Evolutionary conservation across 2,888 invertebrate species (phyloP).

Genomic region (Synergus laeviventris): DNA sequence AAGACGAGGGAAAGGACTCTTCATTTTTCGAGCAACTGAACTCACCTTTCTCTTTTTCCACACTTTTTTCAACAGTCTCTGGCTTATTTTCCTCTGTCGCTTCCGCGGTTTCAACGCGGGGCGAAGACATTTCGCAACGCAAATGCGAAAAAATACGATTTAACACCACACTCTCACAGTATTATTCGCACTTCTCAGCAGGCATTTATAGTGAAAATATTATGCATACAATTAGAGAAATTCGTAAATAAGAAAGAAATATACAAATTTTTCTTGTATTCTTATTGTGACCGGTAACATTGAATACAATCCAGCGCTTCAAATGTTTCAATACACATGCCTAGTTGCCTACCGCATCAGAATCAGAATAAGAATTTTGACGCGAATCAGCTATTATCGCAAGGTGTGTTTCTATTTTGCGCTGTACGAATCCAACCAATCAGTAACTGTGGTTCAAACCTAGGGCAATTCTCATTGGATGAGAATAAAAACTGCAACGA

Average conservation of each 20-base stretch:
- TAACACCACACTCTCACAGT: not conserved
- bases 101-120: not conserved
- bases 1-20: constrained; percentile 7
- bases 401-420: not conserved
- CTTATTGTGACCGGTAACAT: constrained; percentile 1
- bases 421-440: not conserved
- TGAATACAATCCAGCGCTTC: not conserved
- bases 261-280: not conserved
- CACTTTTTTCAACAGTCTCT: constrained; percentile 10
- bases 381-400: not conserved
- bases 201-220: not conserved
- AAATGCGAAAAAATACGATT: not conserved
- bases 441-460: not conserved
- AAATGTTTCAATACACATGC: constrained; percentile 1
- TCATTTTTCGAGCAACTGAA: constrained; percentile 11
- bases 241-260: not conserved
- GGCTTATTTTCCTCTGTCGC: not conserved
- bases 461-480: not conserved
- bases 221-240: not conserved
- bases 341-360: not conserved
- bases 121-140: constrained; percentile 22
- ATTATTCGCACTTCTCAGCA: not conserved
- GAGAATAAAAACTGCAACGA: not conserved
- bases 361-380: not conserved
- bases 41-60: not conserved